These are phyloP conservation scores for Oreortyx pictus DNA, from an alignment of 2,797 vertebrate species.

Conservation along the genomic window DNA sequence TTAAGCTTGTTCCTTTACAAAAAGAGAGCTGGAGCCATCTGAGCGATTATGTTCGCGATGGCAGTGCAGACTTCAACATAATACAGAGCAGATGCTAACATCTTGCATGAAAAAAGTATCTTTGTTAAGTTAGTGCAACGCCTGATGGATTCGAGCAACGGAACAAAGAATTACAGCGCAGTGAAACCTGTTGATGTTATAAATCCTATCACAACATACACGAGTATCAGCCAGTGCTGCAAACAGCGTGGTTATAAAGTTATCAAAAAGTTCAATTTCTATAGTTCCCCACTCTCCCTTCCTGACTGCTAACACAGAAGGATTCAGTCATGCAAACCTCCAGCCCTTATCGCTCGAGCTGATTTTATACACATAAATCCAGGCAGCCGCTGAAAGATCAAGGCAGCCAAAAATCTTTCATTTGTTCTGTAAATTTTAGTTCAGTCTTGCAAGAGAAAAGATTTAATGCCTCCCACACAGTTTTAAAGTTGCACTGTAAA, in stretches of 20 bases:
- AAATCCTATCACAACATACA: neutral
- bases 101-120: slow-evolving; percentile 52
- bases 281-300: neutral
- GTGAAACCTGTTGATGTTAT: neutral
- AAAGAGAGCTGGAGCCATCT: slow-evolving; percentile 67
- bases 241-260: neutral
- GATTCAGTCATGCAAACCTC: neutral
- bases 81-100: slow-evolving; percentile 73
- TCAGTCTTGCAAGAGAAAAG: neutral
- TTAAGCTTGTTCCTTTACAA: slow-evolving; percentile 69
- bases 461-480: slow-evolving; percentile 6
- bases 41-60: slow-evolving; percentile 69
- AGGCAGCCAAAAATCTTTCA: slow-evolving; percentile 46
- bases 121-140: slow-evolving; percentile 50
- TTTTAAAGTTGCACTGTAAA: neutral
- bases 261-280: neutral
- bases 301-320: neutral
- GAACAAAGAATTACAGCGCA: slow-evolving; percentile 21
- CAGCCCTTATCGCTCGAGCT: slow-evolving; percentile 10
- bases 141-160: slow-evolving; percentile 21
- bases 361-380: slow-evolving; percentile 21
- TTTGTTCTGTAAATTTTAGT: slow-evolving; percentile 37
- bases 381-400: slow-evolving; percentile 27
- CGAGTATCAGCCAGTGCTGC: neutral
- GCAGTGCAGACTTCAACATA: slow-evolving; percentile 64